Evolutionary conservation across 2,113 vertebrate genomes (phyloP), one percentile per base, ranked within the genome.

Genomic region (Protobothrops flavoviridis): DNA sequence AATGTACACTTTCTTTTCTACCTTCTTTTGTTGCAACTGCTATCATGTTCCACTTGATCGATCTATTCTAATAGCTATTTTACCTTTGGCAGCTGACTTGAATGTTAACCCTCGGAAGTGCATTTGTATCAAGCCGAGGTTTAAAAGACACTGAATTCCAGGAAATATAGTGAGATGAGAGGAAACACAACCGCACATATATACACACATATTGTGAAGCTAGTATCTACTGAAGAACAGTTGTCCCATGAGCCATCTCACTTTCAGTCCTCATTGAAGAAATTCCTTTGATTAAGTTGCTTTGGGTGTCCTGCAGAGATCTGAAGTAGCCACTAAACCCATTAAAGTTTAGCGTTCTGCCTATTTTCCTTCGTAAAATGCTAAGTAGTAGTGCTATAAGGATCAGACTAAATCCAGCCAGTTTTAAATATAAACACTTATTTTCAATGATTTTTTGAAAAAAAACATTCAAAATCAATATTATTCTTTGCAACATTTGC

Each of bases 11-110:
- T 10, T 90, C 94, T 12, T 93, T 94, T 92, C 57, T 61, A 29
- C 59, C 69, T 94, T 91, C 57, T 95, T 86, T 94, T 53, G 53
- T 90, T n/a, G 89, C 93, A 95, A 39, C 74, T 96, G 85, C 33
- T 88, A 50, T 94, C 93, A 7, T 7, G 59, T 95, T 94, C 87
- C 90, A 87, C 85, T 93, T 33, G 93, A 94, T 95, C 89, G 91
- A 29, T 89, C 92, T 55, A 11, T 64, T 91, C 39, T 88, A 91
- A 91, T 87, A 90, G 86, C 59, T 94, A 11, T 53, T 56, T 57
- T 59, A 64, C 86, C 90, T 64, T 95, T 95, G 93, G 85, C 33
- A 94, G 91, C 64, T 93, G 91, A 91, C 93, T 89, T 13, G 90
- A 53, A 89, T 94, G 61, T 95, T 89, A 94, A 94, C 55, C n/a